Conservation (phyloP, 2,888 invertebrate species). For the Lapara coniferarum region DNA sequence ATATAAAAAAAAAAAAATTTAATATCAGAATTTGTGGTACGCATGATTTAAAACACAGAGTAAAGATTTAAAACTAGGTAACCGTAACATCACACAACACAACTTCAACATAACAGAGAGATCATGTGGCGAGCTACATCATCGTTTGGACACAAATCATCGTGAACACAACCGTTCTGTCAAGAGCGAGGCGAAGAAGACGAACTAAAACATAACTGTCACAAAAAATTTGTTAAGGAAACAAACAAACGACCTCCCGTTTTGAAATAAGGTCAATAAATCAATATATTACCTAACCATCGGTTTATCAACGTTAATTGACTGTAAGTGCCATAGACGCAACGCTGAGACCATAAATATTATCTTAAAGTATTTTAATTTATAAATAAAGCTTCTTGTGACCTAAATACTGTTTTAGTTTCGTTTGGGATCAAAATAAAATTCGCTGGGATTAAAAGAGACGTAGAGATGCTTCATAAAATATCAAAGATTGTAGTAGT, state of each 20-base stretch:
- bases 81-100: too few species aligned
- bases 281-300: neutral
- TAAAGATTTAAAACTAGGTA: too few species aligned
- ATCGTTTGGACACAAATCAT: too few species aligned
- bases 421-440: constrained; percentile 15
- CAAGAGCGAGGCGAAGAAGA: too few species aligned
- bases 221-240: too few species aligned
- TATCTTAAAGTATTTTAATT: neutral
- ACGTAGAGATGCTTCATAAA: constrained; percentile 1
- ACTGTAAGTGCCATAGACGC: neutral
- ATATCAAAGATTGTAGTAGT: constrained; percentile 16
- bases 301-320: neutral
- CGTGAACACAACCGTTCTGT: too few species aligned
- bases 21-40: too few species aligned
- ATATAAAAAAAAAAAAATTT: too few species aligned
- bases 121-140: too few species aligned
- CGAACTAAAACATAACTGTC: too few species aligned
- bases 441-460: constrained; percentile 4
- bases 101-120: too few species aligned
- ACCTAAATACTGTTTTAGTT: constrained; percentile 18
- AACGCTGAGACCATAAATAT: neutral
- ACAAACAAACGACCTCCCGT: neutral
- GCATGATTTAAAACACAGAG: too few species aligned
- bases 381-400: constrained; percentile 12
- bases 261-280: neutral